Evolutionary conservation across 2,888 invertebrate species (phyloP).

Genomic region (Punctoribates punctum): DNA sequence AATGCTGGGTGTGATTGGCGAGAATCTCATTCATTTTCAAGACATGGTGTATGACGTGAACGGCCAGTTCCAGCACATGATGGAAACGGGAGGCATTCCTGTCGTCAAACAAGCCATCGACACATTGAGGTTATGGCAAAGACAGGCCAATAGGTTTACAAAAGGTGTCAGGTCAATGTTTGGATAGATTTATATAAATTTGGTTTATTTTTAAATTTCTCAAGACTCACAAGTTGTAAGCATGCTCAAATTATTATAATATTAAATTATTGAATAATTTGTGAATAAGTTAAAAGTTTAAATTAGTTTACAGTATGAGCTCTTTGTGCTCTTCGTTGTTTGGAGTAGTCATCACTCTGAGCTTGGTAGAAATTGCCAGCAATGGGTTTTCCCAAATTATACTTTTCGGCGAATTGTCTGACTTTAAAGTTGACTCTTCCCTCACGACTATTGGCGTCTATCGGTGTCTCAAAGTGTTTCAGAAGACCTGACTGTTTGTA

Average conservation of each 20-base stretch:
- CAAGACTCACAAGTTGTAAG: too few relatives aligned
- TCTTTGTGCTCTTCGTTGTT: constrained; percentile 55
- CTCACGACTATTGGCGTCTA: constrained; percentile 51
- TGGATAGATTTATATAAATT: neutral
- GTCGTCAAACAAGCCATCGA: constrained; percentile 18
- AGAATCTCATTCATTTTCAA: constrained; percentile 9
- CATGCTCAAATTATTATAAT: too few relatives aligned
- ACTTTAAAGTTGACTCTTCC: constrained; percentile 56
- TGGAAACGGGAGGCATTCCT: constrained; percentile 19
- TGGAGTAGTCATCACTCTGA: constrained; percentile 52
- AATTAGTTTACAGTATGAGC: neutral
- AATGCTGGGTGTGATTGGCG: neutral
- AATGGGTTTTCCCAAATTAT: constrained; percentile 41
- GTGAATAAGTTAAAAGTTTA: too few relatives aligned
- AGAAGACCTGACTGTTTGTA: constrained; percentile 46
- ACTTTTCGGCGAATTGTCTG: constrained; percentile 40
- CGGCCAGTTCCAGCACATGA: constrained; percentile 9
- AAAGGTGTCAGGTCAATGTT: constrained; percentile 5
- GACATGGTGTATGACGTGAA: constrained; percentile 26
- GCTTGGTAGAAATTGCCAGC: constrained; percentile 44
- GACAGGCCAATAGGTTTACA: constrained; percentile 9
- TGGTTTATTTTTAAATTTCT: neutral
- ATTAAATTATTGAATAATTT: too few relatives aligned
- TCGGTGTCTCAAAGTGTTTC: constrained; percentile 45
- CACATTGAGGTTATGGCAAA: constrained; percentile 21